Base-by-base conservation (phyloP, 2,113 vertebrate genomes). In the Lycocorax pyrrhopterus region DNA sequence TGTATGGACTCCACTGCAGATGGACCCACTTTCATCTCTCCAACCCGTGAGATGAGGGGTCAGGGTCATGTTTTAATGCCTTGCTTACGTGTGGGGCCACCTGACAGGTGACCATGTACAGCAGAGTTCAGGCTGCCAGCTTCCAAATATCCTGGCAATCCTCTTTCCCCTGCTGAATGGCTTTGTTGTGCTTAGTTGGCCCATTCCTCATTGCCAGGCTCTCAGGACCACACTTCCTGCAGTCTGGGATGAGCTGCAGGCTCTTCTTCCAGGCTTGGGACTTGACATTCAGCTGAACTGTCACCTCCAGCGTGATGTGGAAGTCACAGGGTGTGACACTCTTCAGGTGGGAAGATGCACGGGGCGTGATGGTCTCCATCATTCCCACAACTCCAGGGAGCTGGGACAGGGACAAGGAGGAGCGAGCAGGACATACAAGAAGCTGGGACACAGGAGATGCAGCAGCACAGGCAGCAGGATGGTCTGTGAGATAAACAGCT, bases 341-440 rank as follows among this genome's bases (percentile, higher is more conserved):
- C 8, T 25, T 32, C 25, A 6, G 2, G 32, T 6, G 52, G 32
- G 68, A 33, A 16, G 66, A 16, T 20, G 33, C 18, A 13, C 1
- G 0, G 10, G 29, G 16, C 22, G 39, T 12, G n/a, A 33, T 11
- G 44, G 20, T 78, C n/a, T 85, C 43, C 53, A 58, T 18, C 76
- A 47, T 30, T 22, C 4, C 62, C 2, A 2, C 12, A 8, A 0
- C 14, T 33, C 33, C 72, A 56, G 58, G 55, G 30, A 27, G 27
- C 53, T 59, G 87, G 49, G 43, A 41, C 9, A 1, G 18, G 56
- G 51, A 23, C 53, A 30, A 79, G 67, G 29, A 51, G 27, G 47
- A 39, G 39, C 0, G 0, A 49, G 25, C 27, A 49, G 73, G n/a
- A 20, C 1, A 1, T 3, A 6, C 7, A 44, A 6, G 35, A 13